Percentiles rank a stretch among this genome's conserved stretches.
Conservation (phyloP, 92 coral and sea anemone species). For the Paragorgia papillata region DNA sequence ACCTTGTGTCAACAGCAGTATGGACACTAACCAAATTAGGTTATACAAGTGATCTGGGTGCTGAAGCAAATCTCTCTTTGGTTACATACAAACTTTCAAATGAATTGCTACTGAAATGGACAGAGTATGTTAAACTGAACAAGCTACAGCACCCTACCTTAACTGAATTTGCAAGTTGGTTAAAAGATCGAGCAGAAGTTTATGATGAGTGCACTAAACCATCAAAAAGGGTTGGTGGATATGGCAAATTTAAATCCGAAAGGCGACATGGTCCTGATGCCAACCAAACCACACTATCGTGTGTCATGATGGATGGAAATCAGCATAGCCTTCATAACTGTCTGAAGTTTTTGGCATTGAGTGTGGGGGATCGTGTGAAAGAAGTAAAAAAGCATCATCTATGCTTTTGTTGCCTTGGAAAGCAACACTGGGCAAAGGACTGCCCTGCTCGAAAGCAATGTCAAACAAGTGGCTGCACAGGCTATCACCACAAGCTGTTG, state of each 20-base stretch:
- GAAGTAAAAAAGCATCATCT: no score
- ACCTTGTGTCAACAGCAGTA: conserved; percentile 47
- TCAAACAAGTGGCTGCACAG: conserved; percentile 49
- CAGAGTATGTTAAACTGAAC: conserved; percentile 6
- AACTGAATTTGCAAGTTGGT: conserved; percentile 32
- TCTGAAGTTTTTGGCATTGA: conserved; percentile 36
- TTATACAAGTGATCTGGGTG: conserved; percentile 35
- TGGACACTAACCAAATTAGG: conserved; percentile 44
- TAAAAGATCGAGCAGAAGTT: conserved; percentile 49
- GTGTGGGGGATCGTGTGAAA: conserved; percentile 42
- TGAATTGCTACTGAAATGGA: conserved; percentile 47
- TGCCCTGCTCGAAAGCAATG: conserved; percentile 43
- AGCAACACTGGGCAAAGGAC: no score
- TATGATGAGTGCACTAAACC: conserved; percentile 44
- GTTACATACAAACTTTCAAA: conserved; percentile 45
- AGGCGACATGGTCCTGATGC: neutral
- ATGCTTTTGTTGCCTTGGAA: no score
- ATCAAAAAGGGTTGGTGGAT: neutral
- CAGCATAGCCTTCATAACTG: conserved; percentile 8
- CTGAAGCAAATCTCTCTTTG: conserved; percentile 44
- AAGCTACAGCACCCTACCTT: conserved; percentile 16
- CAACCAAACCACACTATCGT: neutral
- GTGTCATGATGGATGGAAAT: no score
- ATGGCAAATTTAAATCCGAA: neutral
- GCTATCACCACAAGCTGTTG: no score